Conservation (phyloP, 2,888 invertebrate species). For the Parnassius mnemosyne region DNA sequence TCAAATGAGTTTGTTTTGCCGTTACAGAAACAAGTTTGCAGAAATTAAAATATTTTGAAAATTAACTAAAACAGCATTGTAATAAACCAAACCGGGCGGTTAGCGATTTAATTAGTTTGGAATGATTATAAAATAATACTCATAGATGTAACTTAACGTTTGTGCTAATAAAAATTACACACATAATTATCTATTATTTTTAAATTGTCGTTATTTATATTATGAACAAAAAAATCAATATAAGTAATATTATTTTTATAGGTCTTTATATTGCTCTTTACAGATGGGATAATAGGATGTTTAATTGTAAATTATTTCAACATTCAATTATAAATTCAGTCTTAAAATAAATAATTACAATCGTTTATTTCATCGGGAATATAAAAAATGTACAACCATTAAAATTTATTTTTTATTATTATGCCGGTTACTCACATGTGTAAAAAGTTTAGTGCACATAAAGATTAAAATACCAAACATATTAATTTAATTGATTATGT, state of each 20-base stretch:
- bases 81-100: slow-evolving; percentile 19
- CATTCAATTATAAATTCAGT: slow-evolving; percentile 59
- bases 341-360: slow-evolving; percentile 53
- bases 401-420: slow-evolving; percentile 4
- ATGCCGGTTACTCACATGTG: too few relatives aligned
- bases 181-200: slow-evolving; percentile 3
- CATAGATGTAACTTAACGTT: slow-evolving; percentile 34
- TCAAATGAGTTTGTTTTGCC: not conserved
- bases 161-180: slow-evolving; percentile 35
- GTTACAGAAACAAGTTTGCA: not conserved
- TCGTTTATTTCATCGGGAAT: slow-evolving; percentile 34
- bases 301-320: slow-evolving; percentile 28
- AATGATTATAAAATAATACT: slow-evolving; percentile 54
- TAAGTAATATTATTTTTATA: slow-evolving; percentile 4
- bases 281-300: not conserved
- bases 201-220: slow-evolving; percentile 10
- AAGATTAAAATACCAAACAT: too few relatives aligned
- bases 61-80: slow-evolving; percentile 27
- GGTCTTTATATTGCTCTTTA: slow-evolving; percentile 7
- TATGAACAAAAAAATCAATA: not conserved
- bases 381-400: slow-evolving; percentile 22
- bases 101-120: slow-evolving; percentile 33
- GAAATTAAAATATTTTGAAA: slow-evolving; percentile 1
- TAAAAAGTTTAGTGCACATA: too few relatives aligned
- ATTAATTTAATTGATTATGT: too few relatives aligned